Evolutionary conservation across 92 coral and sea anemone genomes (phyloP).

Genomic region (Palythoa caribaeorum): DNA sequence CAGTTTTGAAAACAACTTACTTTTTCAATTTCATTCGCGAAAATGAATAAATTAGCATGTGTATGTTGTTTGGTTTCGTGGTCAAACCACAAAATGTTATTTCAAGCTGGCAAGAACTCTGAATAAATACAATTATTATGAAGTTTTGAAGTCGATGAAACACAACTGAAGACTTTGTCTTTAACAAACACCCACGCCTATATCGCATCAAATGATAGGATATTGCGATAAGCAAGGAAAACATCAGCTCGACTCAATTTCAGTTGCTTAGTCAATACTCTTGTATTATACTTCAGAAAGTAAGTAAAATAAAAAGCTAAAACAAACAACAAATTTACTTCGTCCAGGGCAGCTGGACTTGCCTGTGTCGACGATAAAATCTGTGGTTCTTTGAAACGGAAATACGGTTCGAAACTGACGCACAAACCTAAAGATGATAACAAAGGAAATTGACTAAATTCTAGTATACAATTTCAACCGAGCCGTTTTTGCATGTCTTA

Average conservation of each 20-base stretch:
- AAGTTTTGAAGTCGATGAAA: constrained; percentile 10
- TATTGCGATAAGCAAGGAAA: background rate
- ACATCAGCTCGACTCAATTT: constrained; percentile 11
- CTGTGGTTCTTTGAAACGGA: constrained; percentile 35
- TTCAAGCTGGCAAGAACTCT: background rate
- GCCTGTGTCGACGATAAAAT: background rate
- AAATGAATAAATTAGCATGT: background rate
- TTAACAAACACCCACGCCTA: constrained; percentile 41
- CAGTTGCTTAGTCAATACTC: constrained; percentile 33
- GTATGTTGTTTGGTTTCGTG: constrained; percentile 12
- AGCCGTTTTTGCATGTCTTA: constrained; percentile 20
- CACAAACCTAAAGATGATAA: background rate
- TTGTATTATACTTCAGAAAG: constrained; percentile 30
- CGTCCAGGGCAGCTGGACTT: background rate
- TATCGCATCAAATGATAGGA: background rate
- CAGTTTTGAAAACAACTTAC: too few relatives aligned
- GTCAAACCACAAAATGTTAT: background rate
- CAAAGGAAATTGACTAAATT: constrained; percentile 1
- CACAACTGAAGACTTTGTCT: background rate
- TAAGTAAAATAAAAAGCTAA: constrained; percentile 1
- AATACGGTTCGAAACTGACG: constrained; percentile 6
- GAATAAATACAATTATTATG: background rate
- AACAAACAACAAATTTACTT: constrained; percentile 7
- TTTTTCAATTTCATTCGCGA: too few relatives aligned
- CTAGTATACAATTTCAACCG: constrained; percentile 17